Conservation (phyloP, 2,888 invertebrate species). For the Gandaritis pyraliata region DNA sequence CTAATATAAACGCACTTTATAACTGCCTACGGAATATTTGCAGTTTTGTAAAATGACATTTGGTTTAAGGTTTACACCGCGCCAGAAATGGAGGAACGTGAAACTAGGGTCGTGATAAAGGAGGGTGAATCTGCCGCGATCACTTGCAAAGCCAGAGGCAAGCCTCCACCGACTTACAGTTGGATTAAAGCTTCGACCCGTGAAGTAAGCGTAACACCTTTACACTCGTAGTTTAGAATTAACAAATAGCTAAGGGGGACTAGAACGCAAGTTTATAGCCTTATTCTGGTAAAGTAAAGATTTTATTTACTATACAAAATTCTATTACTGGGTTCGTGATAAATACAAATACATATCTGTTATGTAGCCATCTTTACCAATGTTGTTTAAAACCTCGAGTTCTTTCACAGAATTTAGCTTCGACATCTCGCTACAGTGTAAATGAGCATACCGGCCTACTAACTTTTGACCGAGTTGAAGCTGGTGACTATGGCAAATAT, state of each 20-base stretch:
- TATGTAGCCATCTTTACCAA: no score
- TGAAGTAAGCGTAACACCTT: conserved; percentile 63
- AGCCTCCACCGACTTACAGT: conserved; percentile 91
- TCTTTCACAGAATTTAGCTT: conserved; percentile 86
- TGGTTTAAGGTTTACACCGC: conserved; percentile 87
- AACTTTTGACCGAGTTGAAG: conserved; percentile 89
- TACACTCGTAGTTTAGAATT: background rate
- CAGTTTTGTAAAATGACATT: background rate
- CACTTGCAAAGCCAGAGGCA: conserved; percentile 91
- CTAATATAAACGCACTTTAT: background rate
- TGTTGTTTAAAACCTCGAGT: conserved; percentile 1
- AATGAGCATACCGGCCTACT: conserved; percentile 89
- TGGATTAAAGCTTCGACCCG: conserved; percentile 92
- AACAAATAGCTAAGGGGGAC: background rate
- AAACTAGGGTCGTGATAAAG: conserved; percentile 86
- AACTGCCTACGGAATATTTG: background rate
- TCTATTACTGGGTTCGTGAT: no score
- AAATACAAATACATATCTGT: no score
- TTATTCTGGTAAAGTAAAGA: no score
- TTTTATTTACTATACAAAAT: no score
- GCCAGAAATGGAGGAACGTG: conserved; percentile 88
- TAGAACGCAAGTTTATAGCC: background rate
- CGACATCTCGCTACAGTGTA: conserved; percentile 86
- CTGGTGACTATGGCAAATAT: conserved; percentile 91
- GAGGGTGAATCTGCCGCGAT: conserved; percentile 92